These are phyloP conservation scores for Gibbula magus DNA, from an alignment of 2,888 invertebrate species.

Conservation along the genomic window DNA sequence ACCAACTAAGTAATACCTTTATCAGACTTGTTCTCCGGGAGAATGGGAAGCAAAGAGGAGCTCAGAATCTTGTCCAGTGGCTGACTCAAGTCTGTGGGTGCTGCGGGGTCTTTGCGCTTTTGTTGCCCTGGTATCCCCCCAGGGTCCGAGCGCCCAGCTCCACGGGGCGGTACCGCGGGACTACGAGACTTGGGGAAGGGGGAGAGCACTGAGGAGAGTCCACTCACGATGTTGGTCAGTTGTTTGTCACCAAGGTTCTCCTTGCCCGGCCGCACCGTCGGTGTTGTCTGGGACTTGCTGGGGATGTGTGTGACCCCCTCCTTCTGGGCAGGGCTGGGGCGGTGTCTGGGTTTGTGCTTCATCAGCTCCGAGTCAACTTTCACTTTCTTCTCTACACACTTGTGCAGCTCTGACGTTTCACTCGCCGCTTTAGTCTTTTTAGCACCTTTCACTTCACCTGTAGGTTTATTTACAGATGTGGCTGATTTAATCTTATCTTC, in stretches of 20 bases:
- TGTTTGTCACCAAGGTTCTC: not conserved
- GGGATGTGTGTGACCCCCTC: not conserved
- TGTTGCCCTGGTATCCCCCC: not conserved
- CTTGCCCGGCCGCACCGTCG: not conserved
- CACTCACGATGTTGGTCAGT: not conserved
- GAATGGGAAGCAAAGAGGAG: slow-evolving; percentile 43
- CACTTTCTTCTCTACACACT: not conserved
- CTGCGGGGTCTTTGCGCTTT: not conserved
- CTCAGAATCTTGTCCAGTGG: slow-evolving; percentile 50
- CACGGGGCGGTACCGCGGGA: not conserved
- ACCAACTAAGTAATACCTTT: slow-evolving; percentile 38
- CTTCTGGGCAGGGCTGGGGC: not conserved
- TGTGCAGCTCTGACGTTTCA: not conserved
- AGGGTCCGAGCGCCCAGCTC: not conserved
- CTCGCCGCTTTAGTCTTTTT: not conserved
- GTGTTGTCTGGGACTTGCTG: not conserved
- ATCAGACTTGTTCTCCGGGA: slow-evolving; percentile 46
- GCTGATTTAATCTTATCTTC: not conserved
- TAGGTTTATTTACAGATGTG: not conserved
- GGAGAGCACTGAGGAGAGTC: not conserved
- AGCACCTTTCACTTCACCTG: not conserved
- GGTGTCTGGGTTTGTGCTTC: not conserved
- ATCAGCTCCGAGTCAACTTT: not conserved
- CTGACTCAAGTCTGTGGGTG: slow-evolving; percentile 33
- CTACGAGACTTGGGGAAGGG: not conserved